Evolutionary conservation across 2,797 vertebrate species (phyloP), one percentile per base, ranked within the genome.

Genomic region (Chloroceryle inda): DNA sequence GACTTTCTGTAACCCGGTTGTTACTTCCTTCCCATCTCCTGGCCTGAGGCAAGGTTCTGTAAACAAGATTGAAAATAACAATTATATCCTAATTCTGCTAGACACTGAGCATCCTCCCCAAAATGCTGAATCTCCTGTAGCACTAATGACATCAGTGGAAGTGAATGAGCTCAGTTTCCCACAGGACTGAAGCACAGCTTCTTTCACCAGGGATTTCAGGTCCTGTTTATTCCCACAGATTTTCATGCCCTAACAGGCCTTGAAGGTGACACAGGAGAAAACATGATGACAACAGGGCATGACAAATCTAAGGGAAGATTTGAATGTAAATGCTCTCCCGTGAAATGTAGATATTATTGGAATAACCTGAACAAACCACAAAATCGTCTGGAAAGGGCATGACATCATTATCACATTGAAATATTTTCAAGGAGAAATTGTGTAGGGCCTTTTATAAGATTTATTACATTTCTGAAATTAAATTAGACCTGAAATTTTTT

Each of bases 251-350:
- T 97, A 93, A 95, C 90, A 90, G 77, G 95, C 96, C 97, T 97
- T 97, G 97, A 98, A 98, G 97, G 97, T 98, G 97, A 98, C 97
- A 98, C 80, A 89, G 95, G 72, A 97, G 96, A 97, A 97, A 97
- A 94, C 85, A 94, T 27, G 75, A 91, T 92, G 82, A 94, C 89
- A 96, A 94, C 76, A 96, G 95, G 97, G 94, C 96, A 97, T 96
- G 95, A 95, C 96, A 98, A 98, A 98, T 98, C 97, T 98, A 96
- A 97, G 94, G 93, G 96, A 98, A 97, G 91, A 97, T 96, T 97
- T 97, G 76, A 97, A 97, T 97, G 95, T 64, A 94, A 97, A 96
- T 96, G 61, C 38, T 88, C 91, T 94, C 95, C 96, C 53, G 5
- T 98, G 97, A 98, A 98, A 97, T 93, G 92, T 93, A 97, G 94